phyloP scores from a whole-genome alignment of 2,888 invertebrate genomes.

The Ophion ventricosus region DNA sequence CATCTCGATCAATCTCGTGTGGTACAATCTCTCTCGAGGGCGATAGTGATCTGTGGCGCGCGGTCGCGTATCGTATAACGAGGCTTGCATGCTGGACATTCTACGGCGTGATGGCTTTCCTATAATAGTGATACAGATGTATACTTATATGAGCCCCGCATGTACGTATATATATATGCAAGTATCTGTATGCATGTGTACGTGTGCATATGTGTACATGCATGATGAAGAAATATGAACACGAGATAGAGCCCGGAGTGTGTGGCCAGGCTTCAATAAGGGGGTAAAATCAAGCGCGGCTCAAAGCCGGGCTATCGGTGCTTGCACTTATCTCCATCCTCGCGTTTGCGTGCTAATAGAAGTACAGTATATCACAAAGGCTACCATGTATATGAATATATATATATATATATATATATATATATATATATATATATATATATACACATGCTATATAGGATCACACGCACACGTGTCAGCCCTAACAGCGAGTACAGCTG shows the following conservation, averaged over 20 bases:
- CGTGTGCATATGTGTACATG: too few species aligned
- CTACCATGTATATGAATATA: too few species aligned
- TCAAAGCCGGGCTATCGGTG: slow-evolving; percentile 22
- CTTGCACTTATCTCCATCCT: slow-evolving; percentile 33
- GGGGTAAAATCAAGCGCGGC: slow-evolving; percentile 23
- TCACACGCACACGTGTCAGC: too few species aligned
- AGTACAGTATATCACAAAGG: slow-evolving; percentile 11
- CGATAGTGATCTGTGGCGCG: slow-evolving; percentile 42
- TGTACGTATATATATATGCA: neutral
- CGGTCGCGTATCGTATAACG: slow-evolving; percentile 51
- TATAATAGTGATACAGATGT: slow-evolving; percentile 46
- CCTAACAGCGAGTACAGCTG: too few species aligned
- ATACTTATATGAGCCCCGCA: neutral
- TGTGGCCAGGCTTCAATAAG: slow-evolving; percentile 15
- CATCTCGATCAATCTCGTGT: slow-evolving; percentile 48
- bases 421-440: too few species aligned
- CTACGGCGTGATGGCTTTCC: slow-evolving; percentile 35
- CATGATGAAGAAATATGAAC: too few species aligned
- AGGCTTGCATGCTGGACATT: slow-evolving; percentile 53
- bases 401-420: too few species aligned
- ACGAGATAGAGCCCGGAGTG: neutral
- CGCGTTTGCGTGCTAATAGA: neutral
- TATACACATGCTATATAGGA: too few species aligned
- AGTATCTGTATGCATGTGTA: too few species aligned
- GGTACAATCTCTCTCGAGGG: slow-evolving; percentile 49